These are phyloP conservation scores for Bufotes viridis DNA, from an alignment of 2,797 vertebrate species.

Conservation along the genomic window DNA sequence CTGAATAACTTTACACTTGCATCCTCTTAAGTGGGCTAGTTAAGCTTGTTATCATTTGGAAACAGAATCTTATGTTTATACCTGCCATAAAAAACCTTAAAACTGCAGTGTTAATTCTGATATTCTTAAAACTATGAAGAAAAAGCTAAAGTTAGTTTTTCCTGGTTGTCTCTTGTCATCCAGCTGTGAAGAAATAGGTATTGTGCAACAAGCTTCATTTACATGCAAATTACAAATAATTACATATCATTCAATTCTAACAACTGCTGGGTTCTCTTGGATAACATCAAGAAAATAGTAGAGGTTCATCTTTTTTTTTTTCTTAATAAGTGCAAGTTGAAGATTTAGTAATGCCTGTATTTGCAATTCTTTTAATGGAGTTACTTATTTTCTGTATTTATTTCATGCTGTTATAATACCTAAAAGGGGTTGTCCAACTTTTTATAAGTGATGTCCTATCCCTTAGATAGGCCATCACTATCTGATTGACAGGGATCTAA, in stretches of 20 bases:
- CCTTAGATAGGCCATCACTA: too few species aligned
- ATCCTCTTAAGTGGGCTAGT: neutral
- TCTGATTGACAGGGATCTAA: too few species aligned
- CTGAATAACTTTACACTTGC: too few species aligned
- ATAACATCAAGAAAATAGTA: constrained; percentile 3
- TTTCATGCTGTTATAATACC: neutral
- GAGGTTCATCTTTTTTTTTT: neutral
- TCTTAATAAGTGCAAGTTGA: neutral
- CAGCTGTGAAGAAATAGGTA: constrained; percentile 28
- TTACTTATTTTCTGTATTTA: neutral
- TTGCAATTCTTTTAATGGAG: too few species aligned
- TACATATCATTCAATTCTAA: constrained; percentile 42
- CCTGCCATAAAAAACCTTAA: neutral
- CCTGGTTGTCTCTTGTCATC: neutral
- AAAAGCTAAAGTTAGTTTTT: neutral
- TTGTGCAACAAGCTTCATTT: constrained; percentile 41
- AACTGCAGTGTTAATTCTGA: neutral
- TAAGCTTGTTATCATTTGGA: neutral
- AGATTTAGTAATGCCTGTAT: neutral
- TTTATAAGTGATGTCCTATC: too few species aligned
- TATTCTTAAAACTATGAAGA: neutral
- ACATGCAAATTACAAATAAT: constrained; percentile 53
- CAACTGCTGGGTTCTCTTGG: constrained; percentile 7
- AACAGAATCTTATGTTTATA: neutral
- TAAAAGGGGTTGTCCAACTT: too few species aligned